Conservation (phyloP, 37 sponge, comb jelly and placozoan species). For the Aplysina aerophoba region DNA sequence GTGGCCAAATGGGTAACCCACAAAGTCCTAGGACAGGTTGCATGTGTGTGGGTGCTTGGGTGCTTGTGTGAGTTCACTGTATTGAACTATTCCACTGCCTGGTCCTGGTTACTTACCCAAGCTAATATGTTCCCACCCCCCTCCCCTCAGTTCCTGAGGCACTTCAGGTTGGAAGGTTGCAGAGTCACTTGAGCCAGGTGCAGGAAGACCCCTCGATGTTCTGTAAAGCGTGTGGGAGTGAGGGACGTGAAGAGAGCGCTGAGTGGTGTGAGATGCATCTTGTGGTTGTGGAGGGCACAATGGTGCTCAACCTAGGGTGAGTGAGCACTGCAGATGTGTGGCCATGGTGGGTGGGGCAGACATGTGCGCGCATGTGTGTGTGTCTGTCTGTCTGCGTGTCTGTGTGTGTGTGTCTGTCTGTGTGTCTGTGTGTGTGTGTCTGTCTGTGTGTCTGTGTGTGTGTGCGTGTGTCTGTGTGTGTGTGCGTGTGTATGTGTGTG, state of each 20-base stretch:
- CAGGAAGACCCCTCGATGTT: background rate
- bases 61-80: too few relatives aligned
- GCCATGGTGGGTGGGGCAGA: background rate
- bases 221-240: background rate
- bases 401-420: too few relatives aligned
- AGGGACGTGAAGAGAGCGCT: background rate
- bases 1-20: too few relatives aligned
- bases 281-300: constrained; percentile 65
- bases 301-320: constrained; percentile 56
- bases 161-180: constrained; percentile 26
- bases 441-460: too few relatives aligned
- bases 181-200: background rate
- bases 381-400: too few relatives aligned
- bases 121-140: background rate
- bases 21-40: too few relatives aligned
- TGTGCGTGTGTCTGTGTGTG: too few relatives aligned
- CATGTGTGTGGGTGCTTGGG: too few relatives aligned
- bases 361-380: background rate
- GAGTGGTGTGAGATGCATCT: background rate
- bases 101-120: too few relatives aligned
- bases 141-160: constrained; percentile 39
- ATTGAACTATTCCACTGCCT: too few relatives aligned
- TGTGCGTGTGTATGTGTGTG: too few relatives aligned
- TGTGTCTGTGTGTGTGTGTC: too few relatives aligned
- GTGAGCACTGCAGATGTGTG: background rate